Conservation (phyloP, 2,888 invertebrate species). For the Chironomus tentans region DNA sequence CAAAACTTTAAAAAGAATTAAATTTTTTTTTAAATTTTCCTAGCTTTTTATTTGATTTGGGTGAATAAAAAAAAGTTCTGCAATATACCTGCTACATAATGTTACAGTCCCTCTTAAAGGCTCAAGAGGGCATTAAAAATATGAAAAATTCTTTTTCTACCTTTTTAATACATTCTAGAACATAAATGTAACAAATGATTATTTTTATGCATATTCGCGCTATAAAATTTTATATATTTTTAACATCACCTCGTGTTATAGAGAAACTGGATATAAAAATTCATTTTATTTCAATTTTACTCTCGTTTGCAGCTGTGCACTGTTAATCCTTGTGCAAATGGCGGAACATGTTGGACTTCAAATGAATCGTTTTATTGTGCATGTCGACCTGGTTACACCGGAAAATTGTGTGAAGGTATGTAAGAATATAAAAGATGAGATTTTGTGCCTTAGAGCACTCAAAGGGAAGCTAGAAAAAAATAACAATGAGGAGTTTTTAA, state of each 20-base stretch:
- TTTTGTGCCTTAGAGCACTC: neutral
- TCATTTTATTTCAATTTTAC: neutral
- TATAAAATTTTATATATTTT: neutral
- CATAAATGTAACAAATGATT: neutral
- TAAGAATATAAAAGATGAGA: slow-evolving; percentile 19
- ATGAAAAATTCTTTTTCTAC: neutral
- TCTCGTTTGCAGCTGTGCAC: slow-evolving; percentile 52
- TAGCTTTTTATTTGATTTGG: too few relatives aligned
- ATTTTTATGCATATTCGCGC: neutral
- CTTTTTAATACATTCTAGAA: neutral
- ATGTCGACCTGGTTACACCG: slow-evolving; percentile 69
- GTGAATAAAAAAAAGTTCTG: too few relatives aligned
- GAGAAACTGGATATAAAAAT: neutral
- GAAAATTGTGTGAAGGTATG: slow-evolving; percentile 69
- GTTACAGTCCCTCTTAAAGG: too few relatives aligned
- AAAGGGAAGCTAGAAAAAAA: neutral
- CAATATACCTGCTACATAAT: too few relatives aligned
- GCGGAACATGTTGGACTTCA: slow-evolving; percentile 69
- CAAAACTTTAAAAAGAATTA: too few relatives aligned
- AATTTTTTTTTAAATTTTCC: too few relatives aligned
- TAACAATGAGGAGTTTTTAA: slow-evolving; percentile 19
- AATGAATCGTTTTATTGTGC: slow-evolving; percentile 69
- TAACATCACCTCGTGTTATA: neutral
- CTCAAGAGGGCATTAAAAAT: neutral
- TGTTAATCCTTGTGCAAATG: slow-evolving; percentile 64